Evolutionary conservation across 2,113 vertebrate genomes (phyloP).

Genomic region (Notarius quadriscutis): DNA sequence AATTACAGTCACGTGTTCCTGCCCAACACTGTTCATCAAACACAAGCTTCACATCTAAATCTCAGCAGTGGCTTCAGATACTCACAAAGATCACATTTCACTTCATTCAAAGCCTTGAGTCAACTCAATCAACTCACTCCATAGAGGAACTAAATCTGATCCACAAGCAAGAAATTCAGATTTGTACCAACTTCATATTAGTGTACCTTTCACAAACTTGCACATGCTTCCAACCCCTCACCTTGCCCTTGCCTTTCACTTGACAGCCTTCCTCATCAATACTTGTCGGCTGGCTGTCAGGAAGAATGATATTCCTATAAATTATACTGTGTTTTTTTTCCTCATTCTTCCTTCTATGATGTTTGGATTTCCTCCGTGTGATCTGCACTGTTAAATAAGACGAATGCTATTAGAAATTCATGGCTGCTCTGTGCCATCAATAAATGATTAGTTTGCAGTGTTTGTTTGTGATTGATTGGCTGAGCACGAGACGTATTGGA

Average conservation of each 20-base stretch:
- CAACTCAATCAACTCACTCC: conserved; percentile 30
- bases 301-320: conserved; percentile 58
- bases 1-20: no score
- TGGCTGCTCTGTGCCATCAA: conserved; percentile 58
- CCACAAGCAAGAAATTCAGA: conserved; percentile 42
- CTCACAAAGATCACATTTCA: conserved; percentile 24
- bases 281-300: conserved; percentile 53
- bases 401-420: conserved; percentile 59
- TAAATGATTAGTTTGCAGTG: conserved; percentile 64
- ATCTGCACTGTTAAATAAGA: conserved; percentile 62
- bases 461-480: conserved; percentile 60
- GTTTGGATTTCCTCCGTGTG: conserved; percentile 63
- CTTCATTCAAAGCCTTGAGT: conserved; percentile 28
- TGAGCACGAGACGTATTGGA: conserved; percentile 55
- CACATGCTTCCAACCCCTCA: conserved; percentile 28
- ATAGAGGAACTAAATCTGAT: conserved; percentile 33
- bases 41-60: background rate
- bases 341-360: conserved; percentile 44
- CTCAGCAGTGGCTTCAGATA: background rate
- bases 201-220: background rate
- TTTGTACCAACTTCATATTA: conserved; percentile 20
- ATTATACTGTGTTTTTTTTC: conserved; percentile 40
- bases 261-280: conserved; percentile 51
- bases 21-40: no score
- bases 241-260: conserved; percentile 45